Evolutionary conservation across 1,140 invertebrate species (phyloP).

Genomic region (Drosophila ananassae): DNA sequence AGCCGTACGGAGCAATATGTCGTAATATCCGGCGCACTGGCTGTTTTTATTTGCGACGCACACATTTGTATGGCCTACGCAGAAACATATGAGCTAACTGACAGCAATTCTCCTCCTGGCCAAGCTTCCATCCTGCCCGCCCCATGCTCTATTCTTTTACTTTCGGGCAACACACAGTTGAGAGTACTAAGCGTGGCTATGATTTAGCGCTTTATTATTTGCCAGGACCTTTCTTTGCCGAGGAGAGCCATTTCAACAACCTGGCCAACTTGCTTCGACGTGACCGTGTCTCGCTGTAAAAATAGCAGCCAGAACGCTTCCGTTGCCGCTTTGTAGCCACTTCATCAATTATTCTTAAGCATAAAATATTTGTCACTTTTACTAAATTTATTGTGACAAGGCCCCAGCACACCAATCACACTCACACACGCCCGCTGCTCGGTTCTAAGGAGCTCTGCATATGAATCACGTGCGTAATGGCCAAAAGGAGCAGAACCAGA

Average conservation of each 20-base stretch:
- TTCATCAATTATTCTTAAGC: conserved; percentile 83
- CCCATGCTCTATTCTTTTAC: not conserved
- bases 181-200: conserved; percentile 81
- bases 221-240: conserved; percentile 21
- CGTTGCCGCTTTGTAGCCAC: conserved; percentile 70
- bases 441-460: conserved; percentile 70
- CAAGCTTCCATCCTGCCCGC: not conserved
- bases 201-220: conserved; percentile 82
- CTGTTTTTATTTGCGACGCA: conserved; percentile 74
- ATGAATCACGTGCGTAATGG: conserved; percentile 82
- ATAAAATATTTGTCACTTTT: conserved; percentile 84
- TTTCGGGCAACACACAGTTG: conserved; percentile 35
- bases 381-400: conserved; percentile 83
- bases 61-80: conserved; percentile 43
- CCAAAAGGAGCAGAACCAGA: conserved; percentile 37
- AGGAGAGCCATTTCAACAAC: conserved; percentile 37
- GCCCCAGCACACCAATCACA: conserved; percentile 60
- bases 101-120: conserved; percentile 41
- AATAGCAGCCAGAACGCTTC: conserved; percentile 3
- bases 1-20: conserved; percentile 64
- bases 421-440: conserved; percentile 8
- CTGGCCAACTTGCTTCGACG: conserved; percentile 50
- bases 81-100: conserved; percentile 52
- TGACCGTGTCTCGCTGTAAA: conserved; percentile 53
- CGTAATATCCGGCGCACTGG: conserved; percentile 72